These are phyloP conservation scores for Drosophila sordidula DNA, from an alignment of 2,888 invertebrate genomes.

Conservation along the genomic window DNA sequence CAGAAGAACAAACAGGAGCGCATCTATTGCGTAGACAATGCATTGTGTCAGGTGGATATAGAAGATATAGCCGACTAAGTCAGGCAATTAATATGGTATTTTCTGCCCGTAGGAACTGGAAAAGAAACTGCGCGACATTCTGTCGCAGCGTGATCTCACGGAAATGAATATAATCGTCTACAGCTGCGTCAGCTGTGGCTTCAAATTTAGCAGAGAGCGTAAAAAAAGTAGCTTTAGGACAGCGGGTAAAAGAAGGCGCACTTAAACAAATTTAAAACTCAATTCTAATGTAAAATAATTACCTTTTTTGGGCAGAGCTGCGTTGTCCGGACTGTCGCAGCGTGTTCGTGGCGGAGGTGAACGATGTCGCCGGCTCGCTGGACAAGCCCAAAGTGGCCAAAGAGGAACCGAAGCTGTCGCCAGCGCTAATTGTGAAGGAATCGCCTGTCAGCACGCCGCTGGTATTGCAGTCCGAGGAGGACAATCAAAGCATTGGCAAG, in stretches of 20 bases:
- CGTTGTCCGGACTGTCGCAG: constrained; percentile 88
- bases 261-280: background rate
- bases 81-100: background rate
- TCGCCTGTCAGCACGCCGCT: constrained; percentile 51
- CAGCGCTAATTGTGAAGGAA: constrained; percentile 76
- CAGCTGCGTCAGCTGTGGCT: constrained; percentile 88
- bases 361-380: constrained; percentile 70
- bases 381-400: constrained; percentile 49
- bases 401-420: constrained; percentile 63
- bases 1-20: constrained; percentile 87
- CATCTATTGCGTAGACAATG: constrained; percentile 87
- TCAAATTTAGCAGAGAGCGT: constrained; percentile 87
- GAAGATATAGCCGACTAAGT: background rate
- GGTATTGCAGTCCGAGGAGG: constrained; percentile 52
- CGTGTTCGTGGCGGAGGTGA: constrained; percentile 86
- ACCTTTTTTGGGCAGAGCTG: constrained; percentile 65
- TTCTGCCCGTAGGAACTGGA: constrained; percentile 84
- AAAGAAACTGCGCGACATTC: constrained; percentile 84
- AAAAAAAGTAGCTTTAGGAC: constrained; percentile 65
- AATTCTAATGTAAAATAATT: background rate
- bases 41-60: constrained; percentile 86
- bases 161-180: constrained; percentile 86
- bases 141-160: constrained; percentile 85
- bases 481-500: constrained; percentile 82
- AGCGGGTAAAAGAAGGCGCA: constrained; percentile 51